These are phyloP conservation scores for Galeruca laticollis DNA, from an alignment of 2,888 invertebrate genomes.

Conservation along the genomic window DNA sequence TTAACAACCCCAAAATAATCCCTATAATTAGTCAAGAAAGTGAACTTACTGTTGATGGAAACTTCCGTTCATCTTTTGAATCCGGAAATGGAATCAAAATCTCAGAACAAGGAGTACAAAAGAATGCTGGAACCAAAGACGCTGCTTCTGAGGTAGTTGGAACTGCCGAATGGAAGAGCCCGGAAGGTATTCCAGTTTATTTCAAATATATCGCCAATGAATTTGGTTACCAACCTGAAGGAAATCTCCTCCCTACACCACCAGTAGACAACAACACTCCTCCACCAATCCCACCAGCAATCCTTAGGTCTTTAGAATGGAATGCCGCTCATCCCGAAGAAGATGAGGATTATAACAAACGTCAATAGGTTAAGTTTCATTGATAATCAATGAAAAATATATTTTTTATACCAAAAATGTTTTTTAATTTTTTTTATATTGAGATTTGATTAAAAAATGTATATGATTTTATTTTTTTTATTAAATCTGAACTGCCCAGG, in stretches of 20 bases:
- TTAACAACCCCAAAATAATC: background rate
- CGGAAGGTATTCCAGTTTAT: conserved; percentile 51
- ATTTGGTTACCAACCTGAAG: conserved; percentile 70
- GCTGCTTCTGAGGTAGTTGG: conserved; percentile 53
- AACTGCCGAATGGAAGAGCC: conserved; percentile 51
- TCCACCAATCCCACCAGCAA: conserved; percentile 77
- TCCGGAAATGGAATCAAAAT: conserved; percentile 68
- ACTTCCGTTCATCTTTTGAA: conserved; percentile 66
- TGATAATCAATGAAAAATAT: background rate
- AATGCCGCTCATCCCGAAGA: conserved; percentile 74
- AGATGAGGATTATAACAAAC: conserved; percentile 9
- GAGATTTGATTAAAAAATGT: background rate
- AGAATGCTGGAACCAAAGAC: conserved; percentile 57
- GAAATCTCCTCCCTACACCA: conserved; percentile 68
- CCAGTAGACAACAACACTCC: conserved; percentile 77
- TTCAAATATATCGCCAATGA: conserved; percentile 70
- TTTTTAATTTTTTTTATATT: background rate
- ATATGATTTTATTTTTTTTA: too few relatives aligned
- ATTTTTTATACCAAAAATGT: background rate
- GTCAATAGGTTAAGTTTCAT: background rate
- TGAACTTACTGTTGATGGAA: conserved; percentile 67
- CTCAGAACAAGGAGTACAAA: conserved; percentile 62
- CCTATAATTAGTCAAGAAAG: conserved; percentile 60
- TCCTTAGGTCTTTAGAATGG: conserved; percentile 75
- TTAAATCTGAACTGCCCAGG: too few relatives aligned